These are phyloP conservation scores for Dascyllus trimaculatus DNA, from an alignment of 2,113 vertebrate genomes.

Conservation along the genomic window DNA sequence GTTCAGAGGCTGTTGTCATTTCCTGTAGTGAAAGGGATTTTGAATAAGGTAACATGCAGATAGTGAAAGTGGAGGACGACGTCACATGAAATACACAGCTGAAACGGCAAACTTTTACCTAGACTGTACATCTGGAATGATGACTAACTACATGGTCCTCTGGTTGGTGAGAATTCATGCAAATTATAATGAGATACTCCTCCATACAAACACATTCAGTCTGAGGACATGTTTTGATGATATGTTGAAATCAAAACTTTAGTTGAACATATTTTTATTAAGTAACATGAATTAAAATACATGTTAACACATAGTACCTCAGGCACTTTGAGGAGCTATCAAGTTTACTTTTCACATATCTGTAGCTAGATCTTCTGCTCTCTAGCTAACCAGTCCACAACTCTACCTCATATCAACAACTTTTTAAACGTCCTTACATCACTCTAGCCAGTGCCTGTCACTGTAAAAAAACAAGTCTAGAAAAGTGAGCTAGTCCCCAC, in stretches of 20 bases:
- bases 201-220: too few species aligned
- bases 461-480: constrained; percentile 29
- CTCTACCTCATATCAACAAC: constrained; percentile 18
- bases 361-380: constrained; percentile 5
- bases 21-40: too few species aligned
- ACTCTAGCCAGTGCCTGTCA: constrained; percentile 29
- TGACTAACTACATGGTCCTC: too few species aligned
- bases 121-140: too few species aligned
- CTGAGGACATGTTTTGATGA: too few species aligned
- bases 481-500: constrained; percentile 28
- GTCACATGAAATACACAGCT: too few species aligned
- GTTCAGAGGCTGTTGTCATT: too few species aligned
- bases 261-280: constrained; percentile 36
- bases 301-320: constrained; percentile 63
- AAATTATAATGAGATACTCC: too few species aligned
- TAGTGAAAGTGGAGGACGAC: too few species aligned
- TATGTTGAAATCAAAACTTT: background rate
- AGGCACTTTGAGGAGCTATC: constrained; percentile 66
- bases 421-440: constrained; percentile 12
- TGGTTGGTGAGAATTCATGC: too few species aligned
- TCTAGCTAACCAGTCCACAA: constrained; percentile 1
- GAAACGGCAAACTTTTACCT: too few species aligned
- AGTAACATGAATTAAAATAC: constrained; percentile 36
- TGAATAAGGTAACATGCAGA: too few species aligned
- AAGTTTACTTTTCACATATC: constrained; percentile 16